Conservation (phyloP, 2,888 invertebrate genomes). For the Yponomeuta plumbellus region DNA sequence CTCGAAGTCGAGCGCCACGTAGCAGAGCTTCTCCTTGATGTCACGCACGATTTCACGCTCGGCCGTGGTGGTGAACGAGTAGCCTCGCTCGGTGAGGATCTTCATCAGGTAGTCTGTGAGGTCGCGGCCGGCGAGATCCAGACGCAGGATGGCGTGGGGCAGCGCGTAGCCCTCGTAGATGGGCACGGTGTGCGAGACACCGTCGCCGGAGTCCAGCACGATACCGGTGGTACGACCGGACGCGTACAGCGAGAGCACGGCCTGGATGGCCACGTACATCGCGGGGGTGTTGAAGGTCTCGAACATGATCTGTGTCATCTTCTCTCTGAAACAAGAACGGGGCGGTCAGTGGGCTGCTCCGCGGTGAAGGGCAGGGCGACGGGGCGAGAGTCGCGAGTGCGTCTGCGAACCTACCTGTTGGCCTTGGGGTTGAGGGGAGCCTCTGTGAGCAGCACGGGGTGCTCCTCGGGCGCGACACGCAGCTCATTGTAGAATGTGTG, state of each 20-base stretch:
- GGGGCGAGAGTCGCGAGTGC: conserved; percentile 5
- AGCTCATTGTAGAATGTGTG: conserved; percentile 99
- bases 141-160: conserved; percentile 93
- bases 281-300: conserved; percentile 95
- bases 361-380: conserved; percentile 12
- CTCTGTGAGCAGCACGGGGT: conserved; percentile 91
- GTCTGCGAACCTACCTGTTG: conserved; percentile 72
- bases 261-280: conserved; percentile 97
- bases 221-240: conserved; percentile 98
- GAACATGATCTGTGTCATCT: conserved; percentile 96
- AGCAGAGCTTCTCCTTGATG: conserved; percentile 95
- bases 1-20: conserved; percentile 93
- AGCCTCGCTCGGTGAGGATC: conserved; percentile 93
- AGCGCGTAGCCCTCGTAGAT: conserved; percentile 96
- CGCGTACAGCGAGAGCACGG: conserved; percentile 93
- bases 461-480: conserved; percentile 95
- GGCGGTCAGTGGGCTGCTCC: conserved; percentile 21
- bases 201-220: conserved; percentile 96
- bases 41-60: conserved; percentile 96
- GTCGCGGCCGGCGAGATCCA: conserved; percentile 95
- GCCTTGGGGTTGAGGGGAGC: conserved; percentile 93
- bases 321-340: conserved; percentile 77
- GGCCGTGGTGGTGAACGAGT: conserved; percentile 94
- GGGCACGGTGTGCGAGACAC: conserved; percentile 96
- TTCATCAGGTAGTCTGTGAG: conserved; percentile 96